phyloP scores from a whole-genome alignment of 2,888 invertebrate genomes.

The Brachyptera risi region DNA sequence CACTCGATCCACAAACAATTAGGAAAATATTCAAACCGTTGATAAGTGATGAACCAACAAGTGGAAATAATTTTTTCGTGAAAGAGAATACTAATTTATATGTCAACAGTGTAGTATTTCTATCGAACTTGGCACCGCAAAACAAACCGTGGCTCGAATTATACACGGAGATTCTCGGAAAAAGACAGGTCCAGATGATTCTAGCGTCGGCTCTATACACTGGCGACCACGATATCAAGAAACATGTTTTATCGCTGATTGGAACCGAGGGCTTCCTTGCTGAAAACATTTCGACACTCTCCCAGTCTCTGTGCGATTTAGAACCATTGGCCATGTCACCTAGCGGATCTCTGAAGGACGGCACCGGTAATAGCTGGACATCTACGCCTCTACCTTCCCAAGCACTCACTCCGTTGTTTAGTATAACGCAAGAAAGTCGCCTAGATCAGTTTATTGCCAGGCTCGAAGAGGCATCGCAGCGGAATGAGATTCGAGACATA shows the following conservation, averaged over 20 bases:
- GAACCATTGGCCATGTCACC: constrained; percentile 42
- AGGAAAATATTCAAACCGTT: constrained; percentile 45
- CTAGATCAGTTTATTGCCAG: constrained; percentile 50
- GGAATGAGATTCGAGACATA: constrained; percentile 48
- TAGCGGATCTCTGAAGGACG: constrained; percentile 30
- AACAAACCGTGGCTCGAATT: constrained; percentile 47
- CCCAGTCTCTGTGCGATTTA: constrained; percentile 42
- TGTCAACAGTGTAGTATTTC: constrained; percentile 48
- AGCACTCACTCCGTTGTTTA: constrained; percentile 46
- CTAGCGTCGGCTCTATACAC: constrained; percentile 50
- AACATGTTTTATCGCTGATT: constrained; percentile 44
- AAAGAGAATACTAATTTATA: constrained; percentile 41
- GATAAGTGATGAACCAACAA: constrained; percentile 39
- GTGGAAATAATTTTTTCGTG: constrained; percentile 40
- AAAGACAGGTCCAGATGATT: constrained; percentile 41
- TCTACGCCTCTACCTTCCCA: constrained; percentile 35
- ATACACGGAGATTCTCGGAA: constrained; percentile 45
- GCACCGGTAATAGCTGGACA: constrained; percentile 14
- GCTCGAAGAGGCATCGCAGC: constrained; percentile 46
- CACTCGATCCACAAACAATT: constrained; percentile 44
- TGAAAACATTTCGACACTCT: constrained; percentile 41
- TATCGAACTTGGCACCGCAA: constrained; percentile 48
- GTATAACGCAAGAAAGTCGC: constrained; percentile 50
- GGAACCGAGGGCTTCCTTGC: constrained; percentile 44
- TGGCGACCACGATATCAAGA: constrained; percentile 45